Evolutionary conservation across 1,140 invertebrate species (phyloP).

Genomic region (Cyphomyrmex costatus): DNA sequence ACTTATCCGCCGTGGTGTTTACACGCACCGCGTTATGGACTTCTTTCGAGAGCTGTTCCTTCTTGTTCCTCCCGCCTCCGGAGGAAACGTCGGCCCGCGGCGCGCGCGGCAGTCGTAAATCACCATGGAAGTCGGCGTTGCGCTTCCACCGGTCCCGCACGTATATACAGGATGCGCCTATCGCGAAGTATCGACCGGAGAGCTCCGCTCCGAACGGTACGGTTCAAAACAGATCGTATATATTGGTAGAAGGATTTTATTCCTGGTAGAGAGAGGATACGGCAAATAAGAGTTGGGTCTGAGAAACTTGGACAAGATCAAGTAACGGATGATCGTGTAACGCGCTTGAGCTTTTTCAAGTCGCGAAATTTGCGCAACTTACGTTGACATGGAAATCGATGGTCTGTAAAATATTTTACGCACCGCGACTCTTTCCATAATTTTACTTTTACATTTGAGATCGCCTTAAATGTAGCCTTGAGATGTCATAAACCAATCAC

Average conservation of each 20-base stretch:
- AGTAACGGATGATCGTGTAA: slow-evolving; percentile 26
- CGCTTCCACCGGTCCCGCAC: slow-evolving; percentile 54
- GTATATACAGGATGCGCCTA: slow-evolving; percentile 48
- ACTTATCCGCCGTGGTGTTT: slow-evolving; percentile 70
- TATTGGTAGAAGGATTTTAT: slow-evolving; percentile 34
- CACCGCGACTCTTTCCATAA: too few relatives aligned
- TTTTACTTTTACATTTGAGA: too few relatives aligned
- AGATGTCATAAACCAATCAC: too few relatives aligned
- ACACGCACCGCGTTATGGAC: slow-evolving; percentile 70
- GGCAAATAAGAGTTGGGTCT: slow-evolving; percentile 6
- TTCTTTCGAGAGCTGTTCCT: slow-evolving; percentile 66
- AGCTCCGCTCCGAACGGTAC: slow-evolving; percentile 3
- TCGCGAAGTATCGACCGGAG: slow-evolving; percentile 35
- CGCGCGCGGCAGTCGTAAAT: slow-evolving; percentile 70
- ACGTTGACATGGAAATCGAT: not conserved
- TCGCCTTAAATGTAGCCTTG: too few relatives aligned
- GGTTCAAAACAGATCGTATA: slow-evolving; percentile 28
- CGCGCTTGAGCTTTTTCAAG: not conserved
- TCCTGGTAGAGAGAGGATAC: slow-evolving; percentile 14
- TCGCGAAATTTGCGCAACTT: not conserved
- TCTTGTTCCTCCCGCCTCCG: slow-evolving; percentile 62
- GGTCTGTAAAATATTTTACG: not conserved
- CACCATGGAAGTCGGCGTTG: slow-evolving; percentile 66
- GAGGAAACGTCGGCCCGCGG: slow-evolving; percentile 48
- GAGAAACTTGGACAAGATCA: slow-evolving; percentile 12